These are phyloP conservation scores for Leptopilina drosophilae DNA, from an alignment of 2,888 invertebrate species.

Conservation along the genomic window DNA sequence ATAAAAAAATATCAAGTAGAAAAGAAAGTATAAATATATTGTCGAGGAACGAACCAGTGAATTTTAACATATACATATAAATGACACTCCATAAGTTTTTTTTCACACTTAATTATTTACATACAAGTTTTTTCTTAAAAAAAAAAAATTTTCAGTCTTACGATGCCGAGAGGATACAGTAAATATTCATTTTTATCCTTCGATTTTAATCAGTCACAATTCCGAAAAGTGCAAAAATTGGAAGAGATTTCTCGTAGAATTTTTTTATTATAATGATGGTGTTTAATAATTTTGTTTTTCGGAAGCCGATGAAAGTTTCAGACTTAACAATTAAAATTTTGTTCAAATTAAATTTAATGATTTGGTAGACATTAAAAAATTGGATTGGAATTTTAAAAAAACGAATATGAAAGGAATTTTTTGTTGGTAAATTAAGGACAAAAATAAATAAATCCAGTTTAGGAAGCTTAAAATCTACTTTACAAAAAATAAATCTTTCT, in stretches of 20 bases:
- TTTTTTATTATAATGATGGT: not conserved
- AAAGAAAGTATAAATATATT: not conserved
- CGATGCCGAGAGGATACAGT: conserved; percentile 68
- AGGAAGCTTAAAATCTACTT: not conserved
- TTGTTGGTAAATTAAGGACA: not conserved
- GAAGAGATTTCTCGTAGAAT: conserved; percentile 50
- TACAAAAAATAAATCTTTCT: not conserved
- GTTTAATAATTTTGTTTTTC: too few relatives aligned
- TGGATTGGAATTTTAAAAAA: not conserved
- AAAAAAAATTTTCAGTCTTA: conserved; percentile 74
- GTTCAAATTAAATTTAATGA: not conserved
- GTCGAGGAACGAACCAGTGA: not conserved
- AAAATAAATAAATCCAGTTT: not conserved
- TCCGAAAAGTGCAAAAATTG: conserved; percentile 53
- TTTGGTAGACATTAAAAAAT: not conserved
- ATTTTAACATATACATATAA: not conserved
- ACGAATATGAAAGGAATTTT: not conserved
- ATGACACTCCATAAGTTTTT: conserved; percentile 48
- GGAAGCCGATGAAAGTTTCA: too few relatives aligned
- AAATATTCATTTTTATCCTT: conserved; percentile 58
- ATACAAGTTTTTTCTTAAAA: conserved; percentile 63
- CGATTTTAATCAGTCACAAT: conserved; percentile 54
- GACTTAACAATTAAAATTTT: not conserved
- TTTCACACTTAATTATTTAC: conserved; percentile 66
- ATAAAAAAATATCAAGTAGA: not conserved